Conservation (phyloP, 1,140 invertebrate species). For the Drosophila rufa region DNA sequence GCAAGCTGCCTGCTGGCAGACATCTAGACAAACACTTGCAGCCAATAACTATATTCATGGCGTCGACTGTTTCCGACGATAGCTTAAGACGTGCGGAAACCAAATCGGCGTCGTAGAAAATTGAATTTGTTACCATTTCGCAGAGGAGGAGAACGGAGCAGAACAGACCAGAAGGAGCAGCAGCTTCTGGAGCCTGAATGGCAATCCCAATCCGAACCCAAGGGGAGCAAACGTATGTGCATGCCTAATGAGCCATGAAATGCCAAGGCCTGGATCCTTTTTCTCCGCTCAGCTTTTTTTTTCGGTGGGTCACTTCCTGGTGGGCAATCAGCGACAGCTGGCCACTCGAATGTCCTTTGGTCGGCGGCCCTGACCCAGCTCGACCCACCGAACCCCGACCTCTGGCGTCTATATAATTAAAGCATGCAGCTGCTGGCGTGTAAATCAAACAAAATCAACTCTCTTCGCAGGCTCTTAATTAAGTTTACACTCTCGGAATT, state of each 20-base stretch:
- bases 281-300: conserved; percentile 10
- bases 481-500: conserved; percentile 79
- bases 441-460: conserved; percentile 82
- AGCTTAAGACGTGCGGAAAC: conserved; percentile 81
- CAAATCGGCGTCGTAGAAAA: conserved; percentile 83
- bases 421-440: conserved; percentile 65
- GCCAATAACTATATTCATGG: conserved; percentile 80
- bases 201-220: conserved; percentile 11
- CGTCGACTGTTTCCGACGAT: conserved; percentile 56
- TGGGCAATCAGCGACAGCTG: conserved; percentile 78
- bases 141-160: background rate
- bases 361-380: conserved; percentile 34
- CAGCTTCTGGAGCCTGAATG: background rate
- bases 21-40: conserved; percentile 48
- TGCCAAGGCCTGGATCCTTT: conserved; percentile 49
- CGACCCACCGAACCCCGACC: conserved; percentile 27
- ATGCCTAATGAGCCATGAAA: conserved; percentile 83
- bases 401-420: conserved; percentile 47
- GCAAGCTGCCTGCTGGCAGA: conserved; percentile 19
- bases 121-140: conserved; percentile 75
- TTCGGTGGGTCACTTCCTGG: conserved; percentile 48
- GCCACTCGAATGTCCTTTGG: conserved; percentile 13
- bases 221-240: conserved; percentile 67
- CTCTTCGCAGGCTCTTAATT: conserved; percentile 69
- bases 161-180: background rate